Evolutionary conservation across 2,113 vertebrate species (phyloP), one percentile per base, ranked within the genome.

Genomic region (Polypterus bichir): DNA sequence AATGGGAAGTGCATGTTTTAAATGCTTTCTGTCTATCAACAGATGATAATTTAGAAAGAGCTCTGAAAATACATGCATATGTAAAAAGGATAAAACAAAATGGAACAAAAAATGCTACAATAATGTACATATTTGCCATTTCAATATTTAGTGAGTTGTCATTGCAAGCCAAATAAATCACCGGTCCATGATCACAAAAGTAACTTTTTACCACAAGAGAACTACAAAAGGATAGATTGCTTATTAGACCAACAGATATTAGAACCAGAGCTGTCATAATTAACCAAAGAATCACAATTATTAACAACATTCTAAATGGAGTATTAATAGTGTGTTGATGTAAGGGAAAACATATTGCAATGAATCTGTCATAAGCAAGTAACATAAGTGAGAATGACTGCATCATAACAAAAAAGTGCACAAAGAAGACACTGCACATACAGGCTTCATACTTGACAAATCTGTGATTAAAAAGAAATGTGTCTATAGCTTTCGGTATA

Each of bases 131-230:
- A 27, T n/a, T 4, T 6, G 61, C 61, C 10, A 47, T 56, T 9
- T 11, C 6, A 52, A 52, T 55, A 11, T 48, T 54, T 2, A 9
- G 53, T 27, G 61, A 46, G n/a, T 62, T 46, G 9, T 62, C 61
- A 3, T 75, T 80, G 60, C 81, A 85, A 9, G 83, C 72, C 0
- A 83, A 73, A 60, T 71, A 60, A 46, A 81, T 80, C 64, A 79
- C 73, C 27, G 79, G 81, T 1, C 77, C 71, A 46, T 77, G 83
- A 60, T 83, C 81, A 59, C 83, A 81, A 69, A 85, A 85, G 63
- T 81, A 85, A 27, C 83, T 83, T 59, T 74, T 70, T 61, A 83
- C 75, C 4, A 3, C 52, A 1, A 79, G 59, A 3, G 81, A 82
- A 2, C 49, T 70, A 57, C 83, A 85, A 46, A 82, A 85, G 10